Conservation (phyloP, 2,888 invertebrate genomes). For the Xanthia icteritia region DNA sequence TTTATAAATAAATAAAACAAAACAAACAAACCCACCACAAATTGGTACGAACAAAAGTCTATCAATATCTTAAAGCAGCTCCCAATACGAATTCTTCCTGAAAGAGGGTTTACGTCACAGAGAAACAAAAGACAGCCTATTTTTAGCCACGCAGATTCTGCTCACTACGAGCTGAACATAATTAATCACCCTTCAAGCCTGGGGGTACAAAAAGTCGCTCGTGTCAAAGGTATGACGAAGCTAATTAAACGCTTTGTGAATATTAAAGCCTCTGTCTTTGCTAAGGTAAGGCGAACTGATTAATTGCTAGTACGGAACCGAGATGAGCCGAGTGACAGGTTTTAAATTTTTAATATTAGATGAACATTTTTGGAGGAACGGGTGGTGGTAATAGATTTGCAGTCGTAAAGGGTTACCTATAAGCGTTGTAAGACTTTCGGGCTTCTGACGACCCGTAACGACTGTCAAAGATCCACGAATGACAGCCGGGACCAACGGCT, state of each 20-base stretch:
- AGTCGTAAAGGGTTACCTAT: background rate
- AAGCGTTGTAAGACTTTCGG: too few relatives aligned
- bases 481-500: too few relatives aligned
- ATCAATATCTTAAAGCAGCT: background rate
- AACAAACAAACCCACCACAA: background rate
- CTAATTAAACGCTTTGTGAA: conserved; percentile 69
- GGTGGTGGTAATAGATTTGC: conserved; percentile 4
- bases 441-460: too few relatives aligned
- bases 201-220: conserved; percentile 62
- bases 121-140: conserved; percentile 39
- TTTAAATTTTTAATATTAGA: conserved; percentile 37
- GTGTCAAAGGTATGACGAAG: conserved; percentile 78
- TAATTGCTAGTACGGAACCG: conserved; percentile 65
- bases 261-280: conserved; percentile 56
- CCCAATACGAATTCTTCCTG: background rate
- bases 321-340: conserved; percentile 33
- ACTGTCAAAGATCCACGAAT: too few relatives aligned
- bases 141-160: conserved; percentile 33
- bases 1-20: too few relatives aligned
- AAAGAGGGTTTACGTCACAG: background rate
- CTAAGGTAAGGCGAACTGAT: conserved; percentile 61
- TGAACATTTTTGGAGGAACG: conserved; percentile 36
- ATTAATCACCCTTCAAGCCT: conserved; percentile 60
- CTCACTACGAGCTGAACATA: conserved; percentile 31
- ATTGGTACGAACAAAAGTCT: background rate